A percentile compares a stretch with the other conserved stretches of the same genome.
phyloP scores from a whole-genome alignment of 2,113 vertebrate genomes.

The Rousettus leschenaultii region DNA sequence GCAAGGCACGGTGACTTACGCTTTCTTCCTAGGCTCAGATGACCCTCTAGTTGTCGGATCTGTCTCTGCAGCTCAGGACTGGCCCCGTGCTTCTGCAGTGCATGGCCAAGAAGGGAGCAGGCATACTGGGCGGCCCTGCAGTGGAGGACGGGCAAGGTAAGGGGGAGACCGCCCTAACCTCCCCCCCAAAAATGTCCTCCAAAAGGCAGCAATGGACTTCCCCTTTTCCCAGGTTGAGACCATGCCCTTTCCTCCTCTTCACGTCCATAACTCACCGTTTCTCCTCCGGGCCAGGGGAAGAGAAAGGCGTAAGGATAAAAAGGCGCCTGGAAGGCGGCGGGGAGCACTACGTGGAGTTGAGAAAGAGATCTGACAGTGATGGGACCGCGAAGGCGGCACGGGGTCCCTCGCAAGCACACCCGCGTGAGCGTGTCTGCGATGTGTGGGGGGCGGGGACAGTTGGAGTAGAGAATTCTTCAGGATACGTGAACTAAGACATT shows the following conservation, averaged over 20 bases:
- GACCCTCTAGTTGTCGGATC: constrained; percentile 89
- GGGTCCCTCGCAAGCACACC: background rate
- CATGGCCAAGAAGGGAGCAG: constrained; percentile 87
- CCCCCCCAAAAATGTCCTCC: background rate
- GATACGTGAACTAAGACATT: background rate
- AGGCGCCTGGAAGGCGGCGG: background rate
- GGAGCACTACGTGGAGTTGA: background rate
- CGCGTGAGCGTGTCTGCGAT: background rate
- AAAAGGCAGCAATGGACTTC: background rate
- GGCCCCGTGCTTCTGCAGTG: constrained; percentile 84
- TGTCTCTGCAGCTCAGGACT: constrained; percentile 76
- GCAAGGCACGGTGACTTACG: constrained; percentile 82
- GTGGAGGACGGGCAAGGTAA: background rate
- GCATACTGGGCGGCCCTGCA: constrained; percentile 92
- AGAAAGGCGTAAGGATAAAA: background rate
- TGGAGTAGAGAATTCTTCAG: background rate
- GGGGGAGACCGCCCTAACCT: background rate
- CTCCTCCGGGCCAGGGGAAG: background rate
- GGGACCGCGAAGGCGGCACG: background rate
- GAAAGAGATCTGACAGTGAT: background rate
- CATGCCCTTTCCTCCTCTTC: background rate
- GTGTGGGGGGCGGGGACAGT: rapidly evolving
- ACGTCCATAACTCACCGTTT: background rate
- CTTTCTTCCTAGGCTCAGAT: constrained; percentile 92
- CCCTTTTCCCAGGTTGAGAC: background rate